Evolutionary conservation across 1,140 invertebrate species (phyloP).

Genomic region (Drosophila dunni): DNA sequence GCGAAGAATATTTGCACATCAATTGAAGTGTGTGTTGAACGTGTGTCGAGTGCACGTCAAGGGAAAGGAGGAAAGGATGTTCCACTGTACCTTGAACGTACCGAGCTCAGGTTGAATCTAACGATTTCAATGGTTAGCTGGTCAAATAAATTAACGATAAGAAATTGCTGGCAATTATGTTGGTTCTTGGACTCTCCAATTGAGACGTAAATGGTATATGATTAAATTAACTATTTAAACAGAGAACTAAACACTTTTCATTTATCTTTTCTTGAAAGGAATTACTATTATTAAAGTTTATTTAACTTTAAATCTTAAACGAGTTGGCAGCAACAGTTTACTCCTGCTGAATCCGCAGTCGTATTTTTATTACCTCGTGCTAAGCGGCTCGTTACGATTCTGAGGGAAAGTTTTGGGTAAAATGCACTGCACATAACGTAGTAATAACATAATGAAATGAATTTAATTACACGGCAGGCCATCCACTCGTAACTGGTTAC

Average conservation of each 20-base stretch:
- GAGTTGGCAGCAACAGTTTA: no score
- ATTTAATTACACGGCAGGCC: slow-evolving; percentile 67
- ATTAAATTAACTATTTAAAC: not conserved
- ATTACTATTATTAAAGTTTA: not conserved
- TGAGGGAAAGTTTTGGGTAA: slow-evolving; percentile 4
- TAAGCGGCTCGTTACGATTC: not conserved
- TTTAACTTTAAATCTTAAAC: not conserved
- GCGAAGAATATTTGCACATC: slow-evolving; percentile 51
- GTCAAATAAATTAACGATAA: slow-evolving; percentile 27
- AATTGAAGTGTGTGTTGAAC: slow-evolving; percentile 61
- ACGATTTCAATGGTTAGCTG: slow-evolving; percentile 12
- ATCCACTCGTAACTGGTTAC: slow-evolving; percentile 54
- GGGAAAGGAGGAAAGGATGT: not conserved
- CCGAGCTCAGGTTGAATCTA: slow-evolving; percentile 25
- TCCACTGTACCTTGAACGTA: not conserved
- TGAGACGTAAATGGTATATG: not conserved
- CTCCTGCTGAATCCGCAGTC: no score
- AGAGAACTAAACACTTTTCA: not conserved
- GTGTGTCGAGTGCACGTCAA: slow-evolving; percentile 43
- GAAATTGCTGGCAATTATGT: slow-evolving; percentile 8
- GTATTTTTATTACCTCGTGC: not conserved
- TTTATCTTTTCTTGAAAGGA: not conserved
- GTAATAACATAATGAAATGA: slow-evolving; percentile 51
- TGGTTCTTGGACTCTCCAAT: not conserved
- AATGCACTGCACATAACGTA: slow-evolving; percentile 9